These are phyloP conservation scores for Typhlomys cinereus DNA, from an alignment of 2,113 vertebrate genomes.

Conservation along the genomic window DNA sequence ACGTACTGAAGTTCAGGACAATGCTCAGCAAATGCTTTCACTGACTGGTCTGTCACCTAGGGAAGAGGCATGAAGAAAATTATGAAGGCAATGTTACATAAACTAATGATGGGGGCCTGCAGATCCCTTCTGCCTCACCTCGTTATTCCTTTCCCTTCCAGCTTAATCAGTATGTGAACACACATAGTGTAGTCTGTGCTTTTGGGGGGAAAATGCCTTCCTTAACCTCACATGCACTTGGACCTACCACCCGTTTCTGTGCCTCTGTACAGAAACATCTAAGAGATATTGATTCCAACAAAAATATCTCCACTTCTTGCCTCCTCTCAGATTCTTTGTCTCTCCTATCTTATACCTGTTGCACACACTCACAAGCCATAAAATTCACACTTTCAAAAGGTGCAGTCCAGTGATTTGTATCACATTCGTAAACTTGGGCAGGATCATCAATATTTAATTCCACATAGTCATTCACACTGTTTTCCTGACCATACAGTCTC, in stretches of 20 bases:
- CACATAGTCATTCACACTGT: neutral
- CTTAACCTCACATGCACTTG: neutral
- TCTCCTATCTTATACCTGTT: neutral
- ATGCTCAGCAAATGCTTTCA: constrained; percentile 96
- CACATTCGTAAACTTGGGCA: neutral
- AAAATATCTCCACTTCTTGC: neutral
- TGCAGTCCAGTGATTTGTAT: neutral
- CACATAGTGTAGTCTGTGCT: neutral
- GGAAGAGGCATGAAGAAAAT: constrained; percentile 34
- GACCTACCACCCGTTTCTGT: neutral
- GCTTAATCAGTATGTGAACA: neutral
- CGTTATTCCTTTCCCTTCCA: neutral
- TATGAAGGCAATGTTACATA: neutral
- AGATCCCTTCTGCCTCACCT: neutral
- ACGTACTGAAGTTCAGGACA: constrained; percentile 97
- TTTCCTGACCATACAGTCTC: neutral
- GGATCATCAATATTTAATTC: neutral
- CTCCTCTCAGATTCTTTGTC: neutral
- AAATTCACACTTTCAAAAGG: neutral
- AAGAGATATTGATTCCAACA: neutral
- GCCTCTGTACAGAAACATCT: neutral
- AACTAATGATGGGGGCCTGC: neutral
- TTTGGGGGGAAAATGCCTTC: neutral
- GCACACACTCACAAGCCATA: neutral
- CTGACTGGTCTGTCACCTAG: constrained; percentile 95